Percentiles rank a stretch among this genome's conserved stretches.
Conservation (phyloP, 1,140 invertebrate species). For the Philotrypesis tridentata region DNA sequence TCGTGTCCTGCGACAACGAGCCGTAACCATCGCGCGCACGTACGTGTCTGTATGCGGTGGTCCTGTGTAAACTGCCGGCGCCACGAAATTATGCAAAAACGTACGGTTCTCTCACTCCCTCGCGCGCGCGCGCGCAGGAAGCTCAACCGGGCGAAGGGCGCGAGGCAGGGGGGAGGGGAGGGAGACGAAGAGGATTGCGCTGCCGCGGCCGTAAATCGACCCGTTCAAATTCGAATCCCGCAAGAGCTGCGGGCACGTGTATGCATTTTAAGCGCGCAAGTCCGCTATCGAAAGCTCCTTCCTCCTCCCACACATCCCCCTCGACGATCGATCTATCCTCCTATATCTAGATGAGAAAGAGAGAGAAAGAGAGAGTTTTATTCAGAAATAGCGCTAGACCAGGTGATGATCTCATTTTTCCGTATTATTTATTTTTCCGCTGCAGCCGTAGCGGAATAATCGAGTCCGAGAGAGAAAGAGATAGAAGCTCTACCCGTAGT, state of each 20-base stretch:
- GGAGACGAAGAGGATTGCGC: background rate
- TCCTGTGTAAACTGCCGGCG: background rate
- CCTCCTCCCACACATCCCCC: too few species aligned
- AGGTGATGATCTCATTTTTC: conserved; percentile 21
- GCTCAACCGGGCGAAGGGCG: too few species aligned
- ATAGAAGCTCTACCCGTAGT: background rate
- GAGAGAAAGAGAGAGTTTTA: background rate
- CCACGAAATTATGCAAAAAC: conserved; percentile 23
- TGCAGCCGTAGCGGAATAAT: background rate
- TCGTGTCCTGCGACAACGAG: too few species aligned
- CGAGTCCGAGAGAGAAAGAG: too few species aligned
- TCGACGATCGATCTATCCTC: background rate
- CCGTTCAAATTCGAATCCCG: conserved; percentile 27
- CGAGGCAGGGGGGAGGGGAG: background rate
- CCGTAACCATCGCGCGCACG: background rate
- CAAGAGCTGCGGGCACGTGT: background rate
- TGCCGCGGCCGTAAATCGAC: conserved; percentile 12
- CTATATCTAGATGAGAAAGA: background rate
- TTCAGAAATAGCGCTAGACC: background rate
- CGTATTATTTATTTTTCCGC: conserved; percentile 28
- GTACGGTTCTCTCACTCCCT: background rate
- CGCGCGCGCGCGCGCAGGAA: background rate
- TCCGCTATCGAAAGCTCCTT: background rate
- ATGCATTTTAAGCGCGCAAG: conserved; percentile 5
- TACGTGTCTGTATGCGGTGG: background rate